Conservation (phyloP, 2,797 vertebrate species). For the Enteromius fasciolatus region DNA sequence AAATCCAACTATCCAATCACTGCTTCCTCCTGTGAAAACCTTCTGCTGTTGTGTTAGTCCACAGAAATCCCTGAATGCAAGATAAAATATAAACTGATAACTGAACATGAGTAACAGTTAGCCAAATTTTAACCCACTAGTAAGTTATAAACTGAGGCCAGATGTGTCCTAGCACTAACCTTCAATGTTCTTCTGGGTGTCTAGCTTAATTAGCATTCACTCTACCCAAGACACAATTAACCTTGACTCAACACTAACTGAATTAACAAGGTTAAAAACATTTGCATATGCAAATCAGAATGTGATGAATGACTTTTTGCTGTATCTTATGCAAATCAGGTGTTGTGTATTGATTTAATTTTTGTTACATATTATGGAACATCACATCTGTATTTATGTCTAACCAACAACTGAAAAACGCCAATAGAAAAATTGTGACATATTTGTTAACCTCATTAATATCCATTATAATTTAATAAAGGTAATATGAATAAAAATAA, state of each 20-base stretch:
- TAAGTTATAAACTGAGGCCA: conserved; percentile 9
- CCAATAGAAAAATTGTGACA: background rate
- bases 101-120: background rate
- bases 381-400: background rate
- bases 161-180: conserved; percentile 38
- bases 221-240: conserved; percentile 51
- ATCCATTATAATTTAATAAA: background rate
- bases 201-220: conserved; percentile 35
- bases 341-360: conserved; percentile 17
- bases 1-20: background rate
- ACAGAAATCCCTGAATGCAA: background rate
- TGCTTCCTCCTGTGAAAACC: background rate
- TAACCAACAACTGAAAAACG: background rate
- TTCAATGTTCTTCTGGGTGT: conserved; percentile 21
- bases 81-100: background rate
- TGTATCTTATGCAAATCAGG: conserved; percentile 34
- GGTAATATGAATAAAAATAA: background rate
- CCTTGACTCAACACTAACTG: conserved; percentile 55
- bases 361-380: conserved; percentile 20
- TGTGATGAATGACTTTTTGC: conserved; percentile 34
- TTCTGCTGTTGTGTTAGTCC: background rate
- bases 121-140: conserved; percentile 25
- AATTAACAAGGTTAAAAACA: conserved; percentile 44
- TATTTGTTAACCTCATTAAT: background rate
- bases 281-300: conserved; percentile 48